These are phyloP conservation scores for Etheostoma cragini DNA, from an alignment of 2,113 vertebrate species.

Conservation along the genomic window DNA sequence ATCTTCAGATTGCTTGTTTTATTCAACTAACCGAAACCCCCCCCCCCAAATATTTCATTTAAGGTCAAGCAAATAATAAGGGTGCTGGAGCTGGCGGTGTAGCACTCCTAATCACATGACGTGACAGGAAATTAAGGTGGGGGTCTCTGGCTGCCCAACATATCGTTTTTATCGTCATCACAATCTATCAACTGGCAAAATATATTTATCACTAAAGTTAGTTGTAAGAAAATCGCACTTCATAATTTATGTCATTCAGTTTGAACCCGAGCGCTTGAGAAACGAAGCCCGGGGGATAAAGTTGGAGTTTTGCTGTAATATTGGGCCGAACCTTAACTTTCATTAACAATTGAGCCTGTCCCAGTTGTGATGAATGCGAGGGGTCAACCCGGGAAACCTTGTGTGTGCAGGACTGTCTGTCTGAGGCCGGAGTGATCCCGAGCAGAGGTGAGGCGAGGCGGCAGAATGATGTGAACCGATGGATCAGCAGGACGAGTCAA, in stretches of 20 bases:
- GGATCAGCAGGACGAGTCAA: constrained; percentile 41
- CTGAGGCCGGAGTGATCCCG: neutral
- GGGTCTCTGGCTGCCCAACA: neutral
- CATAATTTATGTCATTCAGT: too few species aligned
- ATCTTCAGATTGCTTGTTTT: too few species aligned
- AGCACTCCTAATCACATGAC: constrained; percentile 16
- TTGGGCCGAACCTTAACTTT: neutral
- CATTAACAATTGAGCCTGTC: fast-evolving
- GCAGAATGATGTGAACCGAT: neutral
- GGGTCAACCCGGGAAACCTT: neutral
- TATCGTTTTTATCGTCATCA: too few species aligned
- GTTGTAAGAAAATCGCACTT: too few species aligned
- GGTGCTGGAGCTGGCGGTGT: neutral
- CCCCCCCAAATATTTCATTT: too few species aligned
- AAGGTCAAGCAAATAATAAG: too few species aligned
- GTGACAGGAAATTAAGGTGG: neutral
- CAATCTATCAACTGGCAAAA: too few species aligned
- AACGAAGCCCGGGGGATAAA: too few species aligned
- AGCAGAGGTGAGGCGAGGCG: neutral
- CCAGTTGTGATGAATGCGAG: neutral
- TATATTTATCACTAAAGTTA: too few species aligned
- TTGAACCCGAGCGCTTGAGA: neutral
- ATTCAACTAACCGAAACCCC: too few species aligned
- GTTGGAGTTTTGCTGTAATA: neutral
- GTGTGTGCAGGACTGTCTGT: neutral